Evolutionary conservation across 30 jellyfish, hydroid and myxozoan genomes (phyloP).

Genomic region (Aurelia aurita): DNA sequence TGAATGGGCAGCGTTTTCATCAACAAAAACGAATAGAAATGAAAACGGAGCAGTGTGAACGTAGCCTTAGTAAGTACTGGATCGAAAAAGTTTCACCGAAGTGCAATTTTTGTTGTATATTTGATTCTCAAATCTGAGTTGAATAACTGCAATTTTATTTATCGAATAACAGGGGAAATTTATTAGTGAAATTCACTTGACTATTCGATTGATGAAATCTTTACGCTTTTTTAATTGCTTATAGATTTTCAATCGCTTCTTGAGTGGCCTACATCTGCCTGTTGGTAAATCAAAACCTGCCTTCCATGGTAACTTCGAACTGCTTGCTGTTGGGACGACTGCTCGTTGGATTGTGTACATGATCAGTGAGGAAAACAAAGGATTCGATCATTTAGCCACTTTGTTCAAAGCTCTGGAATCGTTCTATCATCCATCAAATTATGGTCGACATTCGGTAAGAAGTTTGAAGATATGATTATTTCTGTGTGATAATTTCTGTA

Average conservation of each 20-base stretch:
- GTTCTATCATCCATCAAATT: slow-evolving; percentile 92
- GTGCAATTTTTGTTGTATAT: too few species aligned
- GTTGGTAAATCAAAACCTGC: slow-evolving; percentile 70
- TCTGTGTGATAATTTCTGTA: too few species aligned
- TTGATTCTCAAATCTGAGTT: too few species aligned
- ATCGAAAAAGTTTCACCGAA: too few species aligned
- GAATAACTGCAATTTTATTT: too few species aligned
- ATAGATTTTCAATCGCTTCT: slow-evolving; percentile 85
- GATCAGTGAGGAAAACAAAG: slow-evolving; percentile 78
- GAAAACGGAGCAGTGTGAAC: too few species aligned
- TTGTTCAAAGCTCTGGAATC: slow-evolving; percentile 83
- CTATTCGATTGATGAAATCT: too few species aligned
- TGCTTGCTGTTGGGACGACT: slow-evolving; percentile 51
- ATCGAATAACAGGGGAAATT: too few species aligned
- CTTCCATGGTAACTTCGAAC: slow-evolving; percentile 48
- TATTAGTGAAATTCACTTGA: too few species aligned
- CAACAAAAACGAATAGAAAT: too few species aligned
- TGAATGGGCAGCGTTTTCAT: too few species aligned
- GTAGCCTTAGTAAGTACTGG: too few species aligned
- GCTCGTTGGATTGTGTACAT: slow-evolving; percentile 88
- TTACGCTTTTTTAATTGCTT: not conserved
- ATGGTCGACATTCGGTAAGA: slow-evolving; percentile 85
- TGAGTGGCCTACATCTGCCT: slow-evolving; percentile 88
- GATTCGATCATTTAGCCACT: slow-evolving; percentile 72
- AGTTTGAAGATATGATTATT: not conserved